Evolutionary conservation across 2,888 invertebrate species (phyloP).

Genomic region (Tethea ocularis): DNA sequence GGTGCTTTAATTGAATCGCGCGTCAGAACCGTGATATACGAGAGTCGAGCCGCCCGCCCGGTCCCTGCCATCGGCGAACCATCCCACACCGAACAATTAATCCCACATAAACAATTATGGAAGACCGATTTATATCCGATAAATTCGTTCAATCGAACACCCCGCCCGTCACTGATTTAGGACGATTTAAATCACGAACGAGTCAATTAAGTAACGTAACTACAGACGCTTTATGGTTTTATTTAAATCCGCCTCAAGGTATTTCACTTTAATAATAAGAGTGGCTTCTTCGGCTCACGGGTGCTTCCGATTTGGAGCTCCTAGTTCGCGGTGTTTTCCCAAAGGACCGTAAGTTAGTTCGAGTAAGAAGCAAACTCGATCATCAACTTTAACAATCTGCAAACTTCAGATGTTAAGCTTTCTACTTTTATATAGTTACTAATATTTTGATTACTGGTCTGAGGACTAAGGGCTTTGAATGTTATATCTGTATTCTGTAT

Average conservation of each 20-base stretch:
- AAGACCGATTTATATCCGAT: slow-evolving; percentile 66
- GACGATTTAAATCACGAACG: slow-evolving; percentile 54
- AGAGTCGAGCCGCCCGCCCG: slow-evolving; percentile 44
- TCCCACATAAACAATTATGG: slow-evolving; percentile 71
- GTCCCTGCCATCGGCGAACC: slow-evolving; percentile 39
- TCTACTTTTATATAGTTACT: slow-evolving; percentile 48
- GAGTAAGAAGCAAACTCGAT: slow-evolving; percentile 60
- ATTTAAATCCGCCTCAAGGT: slow-evolving; percentile 63
- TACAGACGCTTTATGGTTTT: slow-evolving; percentile 61
- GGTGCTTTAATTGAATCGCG: slow-evolving; percentile 72
- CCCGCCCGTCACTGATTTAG: slow-evolving; percentile 47
- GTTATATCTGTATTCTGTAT: too few species aligned
- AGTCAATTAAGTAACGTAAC: slow-evolving; percentile 58
- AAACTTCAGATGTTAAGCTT: slow-evolving; percentile 58
- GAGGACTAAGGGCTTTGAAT: slow-evolving; percentile 32
- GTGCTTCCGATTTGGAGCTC: slow-evolving; percentile 42
- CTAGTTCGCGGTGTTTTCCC: slow-evolving; percentile 59
- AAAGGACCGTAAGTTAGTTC: slow-evolving; percentile 56
- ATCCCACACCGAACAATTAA: slow-evolving; percentile 60
- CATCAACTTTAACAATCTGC: slow-evolving; percentile 64
- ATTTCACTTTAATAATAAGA: slow-evolving; percentile 56
- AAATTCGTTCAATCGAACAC: slow-evolving; percentile 58
- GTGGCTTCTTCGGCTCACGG: slow-evolving; percentile 17
- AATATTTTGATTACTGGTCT: slow-evolving; percentile 44
- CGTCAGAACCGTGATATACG: slow-evolving; percentile 68